Base-by-base conservation (phyloP, 2,888 invertebrate genomes). In the Stramonita haemastoma region DNA sequence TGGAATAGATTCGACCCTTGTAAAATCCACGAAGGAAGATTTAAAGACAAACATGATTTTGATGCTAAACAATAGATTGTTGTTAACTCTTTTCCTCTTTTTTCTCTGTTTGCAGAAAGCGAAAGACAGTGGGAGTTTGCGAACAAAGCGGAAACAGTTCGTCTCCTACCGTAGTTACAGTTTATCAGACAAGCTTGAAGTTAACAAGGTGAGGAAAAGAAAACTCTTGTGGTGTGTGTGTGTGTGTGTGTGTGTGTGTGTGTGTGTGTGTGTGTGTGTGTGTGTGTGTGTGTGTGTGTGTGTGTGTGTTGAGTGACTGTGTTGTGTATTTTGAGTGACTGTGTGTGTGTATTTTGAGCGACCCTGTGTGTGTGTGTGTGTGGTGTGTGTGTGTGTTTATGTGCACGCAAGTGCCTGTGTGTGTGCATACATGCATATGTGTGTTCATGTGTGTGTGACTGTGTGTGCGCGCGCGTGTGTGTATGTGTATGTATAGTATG, bases 101-200 rank as follows among this genome's bases (percentile, higher is more conserved):
- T 57, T 13, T 17, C 34, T 57, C 19, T 85, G 57, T 36, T 66
- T 32, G 6, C 92, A 94, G 94, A 94, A 93, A 92, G 92, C 93
- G 46, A 92, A 92, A 89, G 91, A 88, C 32, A 91, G 86, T 32
- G 90, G 91, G 17, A 91, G 89, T 83, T 66, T 90, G 88, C 86
- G 92, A 13, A 90, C 91, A 26, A 93, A 93, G 86, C 87, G 93
- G 85, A 94, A 92, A 85, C 89, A 91, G n/a, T 90, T 91, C 6
- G 91, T 92, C 29, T 90, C 90, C 5, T 36, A 26, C 46, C 91
- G 92, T 56, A 90, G 87, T 6, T 91, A 92, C 85, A 93, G 92
- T 77, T 90, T 93, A 11, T 93, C 93, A 13, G 94, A 94, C 79
- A 94, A 94, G 87, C 92, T 93, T 0, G 94, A 95, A 90, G 92